Percentiles rank a stretch among this genome's conserved stretches.
Conservation (phyloP, 2,113 vertebrate species). For the Semicossyphus pulcher region DNA sequence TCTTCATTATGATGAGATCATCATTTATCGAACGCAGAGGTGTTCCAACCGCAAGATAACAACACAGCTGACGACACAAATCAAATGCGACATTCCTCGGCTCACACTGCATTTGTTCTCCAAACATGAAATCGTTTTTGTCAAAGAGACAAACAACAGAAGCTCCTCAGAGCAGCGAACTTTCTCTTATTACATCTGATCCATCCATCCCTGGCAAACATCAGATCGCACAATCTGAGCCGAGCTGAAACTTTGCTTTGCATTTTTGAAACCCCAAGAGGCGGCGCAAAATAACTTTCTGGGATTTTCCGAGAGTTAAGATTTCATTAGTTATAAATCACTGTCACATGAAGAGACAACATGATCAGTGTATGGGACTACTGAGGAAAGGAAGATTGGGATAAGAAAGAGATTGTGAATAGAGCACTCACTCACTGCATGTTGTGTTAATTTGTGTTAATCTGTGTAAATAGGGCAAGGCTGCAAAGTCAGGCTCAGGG, state of each 20-base stretch:
- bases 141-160: constrained; percentile 22
- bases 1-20: constrained; percentile 14
- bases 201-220: constrained; percentile 21
- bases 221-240: not conserved
- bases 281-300: not conserved
- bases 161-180: constrained; percentile 18
- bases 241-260: constrained; percentile 8
- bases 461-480: constrained; percentile 8
- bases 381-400: too few species aligned
- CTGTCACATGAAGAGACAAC: not conserved
- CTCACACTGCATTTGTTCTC: constrained; percentile 27
- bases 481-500: too few species aligned
- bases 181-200: constrained; percentile 47
- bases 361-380: not conserved
- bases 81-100: not conserved
- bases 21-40: not conserved
- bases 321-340: constrained; percentile 3
- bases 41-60: not conserved
- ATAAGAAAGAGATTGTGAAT: not conserved
- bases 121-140: constrained; percentile 32
- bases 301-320: not conserved
- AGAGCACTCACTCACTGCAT: too few species aligned
- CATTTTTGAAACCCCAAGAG: constrained; percentile 15
- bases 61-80: not conserved
- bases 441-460: not conserved